Evolutionary conservation across 2,797 vertebrate species (phyloP).

Genomic region (Lagodon rhomboides): DNA sequence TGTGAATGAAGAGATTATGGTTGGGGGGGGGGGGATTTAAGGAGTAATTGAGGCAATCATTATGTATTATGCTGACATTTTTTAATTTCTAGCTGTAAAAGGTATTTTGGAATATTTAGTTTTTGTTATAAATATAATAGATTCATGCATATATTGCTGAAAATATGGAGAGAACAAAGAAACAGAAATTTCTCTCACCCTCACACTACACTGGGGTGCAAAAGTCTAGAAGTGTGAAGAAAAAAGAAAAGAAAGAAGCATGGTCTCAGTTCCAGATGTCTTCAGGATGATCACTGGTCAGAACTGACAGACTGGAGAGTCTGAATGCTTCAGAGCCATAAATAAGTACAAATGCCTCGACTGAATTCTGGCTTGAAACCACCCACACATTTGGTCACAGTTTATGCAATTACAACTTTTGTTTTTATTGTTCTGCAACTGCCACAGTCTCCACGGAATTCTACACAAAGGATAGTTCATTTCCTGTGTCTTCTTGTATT

Average conservation of each 20-base stretch:
- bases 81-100: background rate
- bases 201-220: background rate
- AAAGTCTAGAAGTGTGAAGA: background rate
- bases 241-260: background rate
- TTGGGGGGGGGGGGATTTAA: too few relatives aligned
- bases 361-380: conserved; percentile 6
- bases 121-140: background rate
- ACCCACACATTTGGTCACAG: conserved; percentile 32
- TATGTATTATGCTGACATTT: background rate
- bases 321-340: background rate
- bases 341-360: background rate
- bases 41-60: too few relatives aligned
- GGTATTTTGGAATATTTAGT: background rate
- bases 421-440: conserved; percentile 14
- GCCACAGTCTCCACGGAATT: conserved; percentile 1
- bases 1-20: background rate
- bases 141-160: too few relatives aligned
- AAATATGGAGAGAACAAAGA: background rate
- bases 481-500: background rate
- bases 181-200: background rate
- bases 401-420: background rate
- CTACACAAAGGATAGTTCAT: conserved; percentile 7
- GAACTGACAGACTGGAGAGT: conserved; percentile 1
- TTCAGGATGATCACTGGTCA: background rate
- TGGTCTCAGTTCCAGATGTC: background rate